Percentiles rank a stretch among this genome's conserved stretches.
These are phyloP conservation scores for Lithobates sylvaticus DNA, from an alignment of 2,797 vertebrate species.

Conservation along the genomic window DNA sequence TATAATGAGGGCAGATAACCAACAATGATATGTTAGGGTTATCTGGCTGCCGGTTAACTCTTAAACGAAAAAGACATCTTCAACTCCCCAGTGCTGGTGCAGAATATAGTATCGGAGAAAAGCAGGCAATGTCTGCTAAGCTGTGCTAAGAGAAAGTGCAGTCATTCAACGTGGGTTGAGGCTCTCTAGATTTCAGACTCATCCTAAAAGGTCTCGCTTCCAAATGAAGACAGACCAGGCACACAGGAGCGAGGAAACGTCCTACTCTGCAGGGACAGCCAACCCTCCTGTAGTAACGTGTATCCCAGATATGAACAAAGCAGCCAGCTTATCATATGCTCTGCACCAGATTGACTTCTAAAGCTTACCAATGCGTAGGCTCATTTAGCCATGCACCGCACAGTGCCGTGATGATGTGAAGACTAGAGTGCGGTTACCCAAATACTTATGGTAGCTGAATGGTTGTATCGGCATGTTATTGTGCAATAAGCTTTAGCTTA, in stretches of 20 bases:
- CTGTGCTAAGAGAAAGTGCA: constrained; percentile 25
- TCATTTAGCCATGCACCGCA: too few species aligned
- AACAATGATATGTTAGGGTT: not conserved
- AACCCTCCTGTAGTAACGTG: not conserved
- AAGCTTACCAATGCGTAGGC: too few species aligned
- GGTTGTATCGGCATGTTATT: too few species aligned
- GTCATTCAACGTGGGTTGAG: constrained; percentile 14
- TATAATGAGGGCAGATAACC: not conserved
- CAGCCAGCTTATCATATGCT: too few species aligned
- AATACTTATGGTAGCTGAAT: too few species aligned
- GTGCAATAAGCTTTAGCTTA: too few species aligned
- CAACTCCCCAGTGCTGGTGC: constrained; percentile 5
- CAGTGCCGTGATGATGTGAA: too few species aligned
- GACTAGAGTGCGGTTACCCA: too few species aligned
- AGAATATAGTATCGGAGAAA: constrained; percentile 4
- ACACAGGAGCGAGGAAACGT: not conserved
- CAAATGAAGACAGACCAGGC: constrained; percentile 17
- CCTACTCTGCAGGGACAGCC: not conserved
- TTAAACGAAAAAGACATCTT: not conserved
- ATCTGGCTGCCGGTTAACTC: constrained; percentile 1
- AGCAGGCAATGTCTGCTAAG: constrained; percentile 8
- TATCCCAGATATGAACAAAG: not conserved
- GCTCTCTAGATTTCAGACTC: constrained; percentile 4
- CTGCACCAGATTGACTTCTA: too few species aligned
- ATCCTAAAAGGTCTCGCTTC: not conserved